These are phyloP conservation scores for Drosophila kohkoa DNA, from an alignment of 1,140 invertebrate species.

Conservation along the genomic window DNA sequence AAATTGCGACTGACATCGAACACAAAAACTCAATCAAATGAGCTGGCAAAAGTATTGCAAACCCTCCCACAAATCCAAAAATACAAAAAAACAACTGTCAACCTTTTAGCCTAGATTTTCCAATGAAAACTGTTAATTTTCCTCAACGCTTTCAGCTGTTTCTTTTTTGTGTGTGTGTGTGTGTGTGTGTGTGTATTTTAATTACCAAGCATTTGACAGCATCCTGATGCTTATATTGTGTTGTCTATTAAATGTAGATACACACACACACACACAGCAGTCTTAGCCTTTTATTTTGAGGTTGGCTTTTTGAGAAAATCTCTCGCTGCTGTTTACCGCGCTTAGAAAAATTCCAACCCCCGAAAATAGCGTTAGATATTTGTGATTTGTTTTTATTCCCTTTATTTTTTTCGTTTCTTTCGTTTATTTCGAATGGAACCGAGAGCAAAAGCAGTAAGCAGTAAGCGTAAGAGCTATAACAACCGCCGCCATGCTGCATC, in stretches of 20 bases:
- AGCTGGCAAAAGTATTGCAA: constrained; percentile 46
- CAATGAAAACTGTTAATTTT: constrained; percentile 55
- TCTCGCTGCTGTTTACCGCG: constrained; percentile 15
- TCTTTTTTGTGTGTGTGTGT: constrained; percentile 3
- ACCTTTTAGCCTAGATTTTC: constrained; percentile 5
- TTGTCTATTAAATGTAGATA: constrained; percentile 48
- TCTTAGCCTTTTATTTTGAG: constrained; percentile 68
- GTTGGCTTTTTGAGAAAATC: constrained; percentile 43
- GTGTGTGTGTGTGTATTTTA: constrained; percentile 55
- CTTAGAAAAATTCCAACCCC: constrained; percentile 64
- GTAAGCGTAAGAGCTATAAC: constrained; percentile 35
- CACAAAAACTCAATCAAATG: constrained; percentile 81
- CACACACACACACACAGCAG: constrained; percentile 41
- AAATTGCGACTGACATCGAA: constrained; percentile 59
- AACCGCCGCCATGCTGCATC: constrained; percentile 60
- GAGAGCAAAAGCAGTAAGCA: constrained; percentile 16
- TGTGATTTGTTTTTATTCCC: constrained; percentile 49
- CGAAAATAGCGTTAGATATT: constrained; percentile 69
- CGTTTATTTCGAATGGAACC: not conserved
- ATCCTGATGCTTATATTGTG: constrained; percentile 75
- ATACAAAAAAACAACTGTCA: not conserved
- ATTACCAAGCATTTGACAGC: constrained; percentile 80
- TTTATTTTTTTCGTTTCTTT: not conserved
- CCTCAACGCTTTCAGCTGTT: constrained; percentile 30
- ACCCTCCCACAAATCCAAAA: not conserved